phyloP scores from a whole-genome alignment of 1,140 invertebrate genomes.

The Drosophila lacteicornis region DNA sequence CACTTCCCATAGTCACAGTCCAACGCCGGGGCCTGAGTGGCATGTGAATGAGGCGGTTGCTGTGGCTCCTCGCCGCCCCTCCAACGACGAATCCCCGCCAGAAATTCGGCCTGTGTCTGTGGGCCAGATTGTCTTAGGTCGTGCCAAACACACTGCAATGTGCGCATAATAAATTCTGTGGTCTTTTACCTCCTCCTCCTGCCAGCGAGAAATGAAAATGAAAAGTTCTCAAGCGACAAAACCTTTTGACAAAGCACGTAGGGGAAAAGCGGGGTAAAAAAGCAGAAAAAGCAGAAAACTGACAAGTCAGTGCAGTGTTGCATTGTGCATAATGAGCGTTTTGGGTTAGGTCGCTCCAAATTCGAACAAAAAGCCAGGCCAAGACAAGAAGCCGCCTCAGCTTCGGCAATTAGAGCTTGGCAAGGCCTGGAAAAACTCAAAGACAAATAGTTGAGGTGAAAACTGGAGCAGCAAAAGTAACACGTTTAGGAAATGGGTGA shows the following conservation, averaged over 20 bases:
- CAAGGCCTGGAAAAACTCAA: conserved; percentile 31
- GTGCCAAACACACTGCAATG: conserved; percentile 59
- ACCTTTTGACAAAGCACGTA: conserved; percentile 68
- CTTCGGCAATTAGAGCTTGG: conserved; percentile 9
- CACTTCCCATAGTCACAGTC: conserved; percentile 20
- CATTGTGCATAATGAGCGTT: conserved; percentile 46
- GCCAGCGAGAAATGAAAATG: conserved; percentile 64
- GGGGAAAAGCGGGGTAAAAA: not conserved
- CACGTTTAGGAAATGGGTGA: conserved; percentile 27
- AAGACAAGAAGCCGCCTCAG: conserved; percentile 18
- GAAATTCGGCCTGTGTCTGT: conserved; percentile 44
- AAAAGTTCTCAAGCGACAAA: conserved; percentile 73
- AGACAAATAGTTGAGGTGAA: conserved; percentile 43
- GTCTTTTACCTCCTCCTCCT: not conserved
- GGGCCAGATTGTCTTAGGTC: conserved; percentile 78
- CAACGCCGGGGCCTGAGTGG: conserved; percentile 54
- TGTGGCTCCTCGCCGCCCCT: not conserved
- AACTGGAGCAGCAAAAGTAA: conserved; percentile 31
- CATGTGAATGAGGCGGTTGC: conserved; percentile 64
- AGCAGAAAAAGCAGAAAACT: not conserved
- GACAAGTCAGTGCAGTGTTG: conserved; percentile 15
- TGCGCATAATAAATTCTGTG: conserved; percentile 67
- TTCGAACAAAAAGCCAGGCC: conserved; percentile 33
- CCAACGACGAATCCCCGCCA: not conserved
- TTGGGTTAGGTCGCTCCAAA: conserved; percentile 60